Base-by-base conservation (phyloP, 37 sponge, comb jelly and placozoan species). In the Cladorhizidae sp. region DNA sequence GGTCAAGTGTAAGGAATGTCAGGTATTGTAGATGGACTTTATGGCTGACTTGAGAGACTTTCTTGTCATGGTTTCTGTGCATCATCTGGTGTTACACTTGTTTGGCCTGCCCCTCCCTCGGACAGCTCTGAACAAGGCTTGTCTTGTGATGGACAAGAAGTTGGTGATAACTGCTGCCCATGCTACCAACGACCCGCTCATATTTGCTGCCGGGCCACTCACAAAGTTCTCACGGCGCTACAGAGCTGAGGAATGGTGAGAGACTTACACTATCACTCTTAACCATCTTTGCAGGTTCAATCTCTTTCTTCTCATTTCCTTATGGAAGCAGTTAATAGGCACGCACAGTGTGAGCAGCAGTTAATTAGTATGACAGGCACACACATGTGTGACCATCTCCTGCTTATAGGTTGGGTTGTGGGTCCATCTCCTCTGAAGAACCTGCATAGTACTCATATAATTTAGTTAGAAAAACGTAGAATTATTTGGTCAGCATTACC, bases 71-170 rank as follows among this genome's bases (percentile, higher is more conserved):
- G 56, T 54, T 14, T 54, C 17, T 54, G 56, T 54, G 18, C 56
- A 54, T 20, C 56, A 54, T 28, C 11, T 22, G 20, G 65, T 64
- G n/a, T n/a, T n/a, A n/a, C n/a, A n/a, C n/a, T n/a, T 12, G 37
- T 11, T 70, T 14, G 12, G 7, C 23, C 54, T 57, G 18, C 18
- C 36, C 45, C 18, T n/a, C 56, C 33, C 42, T 28, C 75, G n/a
- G n/a, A n/a, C n/a, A 91, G 99, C 96, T 42, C 78, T 98, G 57
- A 98, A 98, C 73, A 85, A 95, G 78, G 84, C 94, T 33, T 98
- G 91, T 81, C 84, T 98, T 72, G 99, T 98, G 50, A 93, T 91
- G 85, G 99, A 98, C 56, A 45, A 90, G 7, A 76, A 94, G 2
- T 86, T 98, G 67, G 99, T 98, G 20, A 83, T 98, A 11, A 88